Conservation (phyloP, 2,888 invertebrate genomes). For the Euzophera pinguis region DNA sequence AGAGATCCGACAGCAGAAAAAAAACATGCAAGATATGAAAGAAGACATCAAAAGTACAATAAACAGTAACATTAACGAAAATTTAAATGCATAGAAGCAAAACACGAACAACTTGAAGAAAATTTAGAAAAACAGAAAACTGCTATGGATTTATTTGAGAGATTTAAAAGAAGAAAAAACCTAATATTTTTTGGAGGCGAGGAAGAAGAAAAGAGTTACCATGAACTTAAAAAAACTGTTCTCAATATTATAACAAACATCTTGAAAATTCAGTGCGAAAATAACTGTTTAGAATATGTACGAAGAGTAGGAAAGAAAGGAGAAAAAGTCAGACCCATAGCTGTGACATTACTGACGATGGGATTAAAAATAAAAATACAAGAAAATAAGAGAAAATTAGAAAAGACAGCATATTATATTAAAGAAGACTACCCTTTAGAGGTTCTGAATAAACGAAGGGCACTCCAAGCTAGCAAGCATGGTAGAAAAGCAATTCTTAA, state of each 20-base stretch:
- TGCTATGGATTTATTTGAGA: too few relatives aligned
- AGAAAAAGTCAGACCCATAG: neutral
- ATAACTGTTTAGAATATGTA: neutral
- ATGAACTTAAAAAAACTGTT: neutral
- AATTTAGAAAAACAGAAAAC: too few relatives aligned
- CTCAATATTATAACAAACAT: neutral
- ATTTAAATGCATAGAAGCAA: too few relatives aligned
- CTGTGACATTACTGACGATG: conserved; percentile 7
- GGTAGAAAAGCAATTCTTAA: conserved; percentile 20
- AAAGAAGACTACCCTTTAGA: conserved; percentile 7
- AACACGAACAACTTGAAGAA: too few relatives aligned
- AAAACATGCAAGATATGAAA: too few relatives aligned
- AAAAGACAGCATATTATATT: conserved; percentile 6
- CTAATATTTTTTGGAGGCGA: neutral
- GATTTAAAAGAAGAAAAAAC: neutral
- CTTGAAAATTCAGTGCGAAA: neutral
- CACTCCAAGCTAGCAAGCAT: conserved; percentile 5
- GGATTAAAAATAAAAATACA: conserved; percentile 14
- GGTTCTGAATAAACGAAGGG: neutral
- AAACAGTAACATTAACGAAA: too few relatives aligned
- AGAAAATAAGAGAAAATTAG: conserved; percentile 11
- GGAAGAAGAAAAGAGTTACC: too few relatives aligned
- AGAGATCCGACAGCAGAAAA: too few relatives aligned
- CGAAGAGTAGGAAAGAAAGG: neutral
- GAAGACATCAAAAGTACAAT: too few relatives aligned